These are phyloP conservation scores for Eristalis intricaria DNA, from an alignment of 2,888 invertebrate genomes.

Conservation along the genomic window DNA sequence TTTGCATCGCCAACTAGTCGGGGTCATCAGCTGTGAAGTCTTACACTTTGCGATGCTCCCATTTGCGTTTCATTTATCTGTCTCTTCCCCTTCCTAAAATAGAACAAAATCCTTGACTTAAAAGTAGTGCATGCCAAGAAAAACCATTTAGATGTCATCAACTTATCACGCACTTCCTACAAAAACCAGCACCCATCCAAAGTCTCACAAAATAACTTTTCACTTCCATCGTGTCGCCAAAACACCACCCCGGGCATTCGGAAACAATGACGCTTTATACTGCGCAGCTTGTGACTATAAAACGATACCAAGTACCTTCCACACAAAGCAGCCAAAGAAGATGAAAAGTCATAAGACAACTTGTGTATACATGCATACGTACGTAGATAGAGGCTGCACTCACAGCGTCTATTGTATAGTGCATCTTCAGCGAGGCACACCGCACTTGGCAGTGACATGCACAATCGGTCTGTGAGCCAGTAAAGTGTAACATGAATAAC, in stretches of 20 bases:
- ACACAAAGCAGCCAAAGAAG: constrained; percentile 4
- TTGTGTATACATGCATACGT: background rate
- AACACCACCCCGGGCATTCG: background rate
- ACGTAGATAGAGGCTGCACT: background rate
- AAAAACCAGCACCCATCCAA: background rate
- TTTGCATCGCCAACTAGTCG: too few relatives aligned
- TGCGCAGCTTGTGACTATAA: background rate
- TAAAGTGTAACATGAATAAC: constrained; percentile 39
- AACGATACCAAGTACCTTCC: constrained; percentile 20
- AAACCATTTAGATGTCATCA: background rate
- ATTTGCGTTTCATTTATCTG: too few relatives aligned
- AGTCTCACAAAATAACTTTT: background rate
- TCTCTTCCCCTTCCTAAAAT: too few relatives aligned
- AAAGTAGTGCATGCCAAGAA: background rate
- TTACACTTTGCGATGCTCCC: too few relatives aligned
- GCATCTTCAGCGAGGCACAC: background rate
- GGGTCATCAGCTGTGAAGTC: too few relatives aligned
- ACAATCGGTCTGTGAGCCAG: constrained; percentile 33
- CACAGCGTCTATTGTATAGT: background rate
- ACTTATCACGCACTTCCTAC: background rate
- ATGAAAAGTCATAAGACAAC: constrained; percentile 28
- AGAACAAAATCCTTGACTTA: too few relatives aligned
- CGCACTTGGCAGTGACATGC: constrained; percentile 5
- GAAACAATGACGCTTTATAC: background rate
- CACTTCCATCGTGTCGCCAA: constrained; percentile 19